Evolutionary conservation across 2,113 vertebrate genomes (phyloP), one percentile per base, ranked within the genome.

Genomic region (Ameiurus melas): DNA sequence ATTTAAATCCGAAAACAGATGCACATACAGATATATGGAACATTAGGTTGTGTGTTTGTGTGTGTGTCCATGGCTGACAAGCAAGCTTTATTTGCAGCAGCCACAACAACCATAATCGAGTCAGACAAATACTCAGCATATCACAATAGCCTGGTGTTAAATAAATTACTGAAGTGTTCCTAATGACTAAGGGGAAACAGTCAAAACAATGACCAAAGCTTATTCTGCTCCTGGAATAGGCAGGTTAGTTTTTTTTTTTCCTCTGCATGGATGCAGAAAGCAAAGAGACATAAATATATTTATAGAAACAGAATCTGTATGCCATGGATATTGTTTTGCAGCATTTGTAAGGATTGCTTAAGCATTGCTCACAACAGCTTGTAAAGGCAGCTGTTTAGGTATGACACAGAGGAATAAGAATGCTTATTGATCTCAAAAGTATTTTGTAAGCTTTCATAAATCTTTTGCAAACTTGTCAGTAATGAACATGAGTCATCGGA

Each of bases 401-500:
- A 20, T 68, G 83, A 84, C 25, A 66, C 83, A n/a, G 83, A 68
- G 16, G 8, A 4, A 84, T 47, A 84, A 68, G 62, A 30, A 68
- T 30, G 25, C 82, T 64, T 33, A 84, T 84, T 51, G 43, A 84
- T 68, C 60, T 58, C 58, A 19, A 62, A 66, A 51, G 83, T 68
- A 68, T 84, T 84, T 68, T 43, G 64, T 51, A 84, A 84, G 83
- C 62, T 53, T 62, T 84, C 60, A 68, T 20, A 84, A 47, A n/a
- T 68, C 22, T 64, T 84, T 53, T 13, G 8, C 27, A 51, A 33
- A 68, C 64, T 83, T 84, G 53, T 84, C 36, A 75, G 33, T 85
- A 79, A 86, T 73, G 80, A 84, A 86, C 85, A 83, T 62, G 84
- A 87, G 70, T 70, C 55, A 83, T 39, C 53, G 27, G 68, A 53